phyloP scores from a whole-genome alignment of 2,888 invertebrate species.

The Podabrus alpinus region DNA sequence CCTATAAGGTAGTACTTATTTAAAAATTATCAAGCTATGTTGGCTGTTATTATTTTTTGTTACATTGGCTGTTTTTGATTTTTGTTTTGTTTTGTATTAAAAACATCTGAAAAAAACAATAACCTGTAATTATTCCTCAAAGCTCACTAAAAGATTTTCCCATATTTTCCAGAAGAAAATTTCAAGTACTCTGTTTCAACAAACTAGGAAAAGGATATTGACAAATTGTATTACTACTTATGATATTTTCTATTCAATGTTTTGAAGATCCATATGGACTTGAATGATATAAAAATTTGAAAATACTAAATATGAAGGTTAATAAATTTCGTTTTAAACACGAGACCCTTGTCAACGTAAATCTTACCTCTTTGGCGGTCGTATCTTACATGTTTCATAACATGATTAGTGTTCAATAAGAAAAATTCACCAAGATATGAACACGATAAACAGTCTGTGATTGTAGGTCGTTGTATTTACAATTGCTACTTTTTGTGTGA shows the following conservation, averaged over 20 bases:
- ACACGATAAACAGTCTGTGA: slow-evolving; percentile 28
- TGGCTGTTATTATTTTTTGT: too few species aligned
- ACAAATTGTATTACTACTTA: not conserved
- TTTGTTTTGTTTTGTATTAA: too few species aligned
- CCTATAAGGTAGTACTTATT: too few species aligned
- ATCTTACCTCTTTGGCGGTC: slow-evolving; percentile 32
- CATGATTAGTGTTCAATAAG: slow-evolving; percentile 31
- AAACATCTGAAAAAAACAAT: too few species aligned
- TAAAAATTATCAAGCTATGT: too few species aligned
- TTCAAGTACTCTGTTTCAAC: too few species aligned
- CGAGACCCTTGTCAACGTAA: slow-evolving; percentile 19
- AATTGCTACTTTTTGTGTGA: not conserved
- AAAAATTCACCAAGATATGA: slow-evolving; percentile 35
- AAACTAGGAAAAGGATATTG: too few species aligned
- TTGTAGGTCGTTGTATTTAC: not conserved
- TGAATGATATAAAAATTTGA: not conserved
- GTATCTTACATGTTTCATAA: slow-evolving; percentile 31
- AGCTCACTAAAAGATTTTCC: too few species aligned
- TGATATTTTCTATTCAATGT: too few species aligned
- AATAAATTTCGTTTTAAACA: slow-evolving; percentile 16
- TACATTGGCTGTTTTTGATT: too few species aligned
- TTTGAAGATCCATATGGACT: not conserved
- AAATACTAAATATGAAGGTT: slow-evolving; percentile 12
- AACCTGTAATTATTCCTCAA: too few species aligned
- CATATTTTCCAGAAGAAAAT: too few species aligned